phyloP scores from a whole-genome alignment of 2,113 vertebrate genomes.

The Phasianus colchicus region DNA sequence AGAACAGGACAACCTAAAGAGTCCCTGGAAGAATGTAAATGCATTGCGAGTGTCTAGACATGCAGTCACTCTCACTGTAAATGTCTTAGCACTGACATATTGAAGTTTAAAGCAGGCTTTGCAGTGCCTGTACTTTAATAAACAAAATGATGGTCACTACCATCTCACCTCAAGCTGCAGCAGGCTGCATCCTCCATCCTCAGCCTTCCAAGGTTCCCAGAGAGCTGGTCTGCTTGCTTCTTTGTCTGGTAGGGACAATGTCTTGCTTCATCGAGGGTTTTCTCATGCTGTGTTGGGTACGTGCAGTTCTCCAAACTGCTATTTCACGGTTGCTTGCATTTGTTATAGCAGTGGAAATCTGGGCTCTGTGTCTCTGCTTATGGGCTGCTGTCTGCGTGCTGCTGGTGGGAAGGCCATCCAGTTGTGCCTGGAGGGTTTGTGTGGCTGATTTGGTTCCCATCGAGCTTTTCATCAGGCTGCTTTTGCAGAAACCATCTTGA shows the following conservation, averaged over 20 bases:
- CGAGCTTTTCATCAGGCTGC: not conserved
- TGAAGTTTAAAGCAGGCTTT: conserved; percentile 18
- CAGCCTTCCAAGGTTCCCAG: not conserved
- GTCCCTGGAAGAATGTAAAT: conserved; percentile 72
- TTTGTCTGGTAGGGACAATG: not conserved
- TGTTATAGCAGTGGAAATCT: not conserved
- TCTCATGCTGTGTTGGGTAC: not conserved
- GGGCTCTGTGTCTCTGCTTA: not conserved
- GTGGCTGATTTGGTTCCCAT: not conserved
- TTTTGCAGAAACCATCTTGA: not conserved
- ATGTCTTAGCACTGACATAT: conserved; percentile 10
- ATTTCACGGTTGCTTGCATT: not conserved
- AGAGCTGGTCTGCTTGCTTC: not conserved
- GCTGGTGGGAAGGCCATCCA: not conserved
- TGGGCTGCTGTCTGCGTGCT: not conserved
- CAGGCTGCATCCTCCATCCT: not conserved
- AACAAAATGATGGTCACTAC: not conserved
- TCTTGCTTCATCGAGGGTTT: not conserved
- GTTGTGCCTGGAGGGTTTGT: not conserved
- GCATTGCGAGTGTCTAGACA: conserved; percentile 75
- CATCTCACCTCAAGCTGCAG: not conserved
- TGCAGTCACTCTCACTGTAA: conserved; percentile 44
- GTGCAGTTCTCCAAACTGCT: not conserved
- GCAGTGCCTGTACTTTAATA: not conserved
- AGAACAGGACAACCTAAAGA: conserved; percentile 52